Base-by-base conservation (phyloP, 2,888 invertebrate genomes). In the Nomada fabriciana region DNA sequence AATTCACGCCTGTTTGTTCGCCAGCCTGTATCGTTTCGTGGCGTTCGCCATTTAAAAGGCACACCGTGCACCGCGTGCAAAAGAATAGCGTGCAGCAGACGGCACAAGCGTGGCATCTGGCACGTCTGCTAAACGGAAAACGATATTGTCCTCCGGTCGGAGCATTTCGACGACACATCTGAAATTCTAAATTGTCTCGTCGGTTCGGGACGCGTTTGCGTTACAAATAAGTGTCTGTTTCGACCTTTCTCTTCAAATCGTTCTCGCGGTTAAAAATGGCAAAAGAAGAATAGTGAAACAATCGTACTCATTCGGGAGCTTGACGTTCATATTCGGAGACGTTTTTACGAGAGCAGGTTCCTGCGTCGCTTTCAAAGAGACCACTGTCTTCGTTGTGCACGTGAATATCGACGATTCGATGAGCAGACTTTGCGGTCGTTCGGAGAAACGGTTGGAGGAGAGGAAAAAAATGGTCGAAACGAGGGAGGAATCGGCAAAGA, bases 331-430 rank as follows among this genome's bases (percentile, higher is more conserved):
- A 47, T 47, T 15, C 53, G 25, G 47, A 29, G 11, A 20, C 18
- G 4, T 11, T 59, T 64, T 29, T 15, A 47, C 20, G 11, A 3
- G 25, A 60, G 25, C 29, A 47, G 25, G 85, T 88, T 86, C 86
- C 88, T 88, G 76, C 87, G 88, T 88, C 86, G 75, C 77, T 72
- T 43, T 10, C 61, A 71, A 5, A 52, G 36, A 52, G 7, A 36
- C 15, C 15, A 63, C 65, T 60, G 68, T 82, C 71, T 77, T 67
- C 47, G 55, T 52, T 59, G 73, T 70, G 76, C 69, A 70, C 71
- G 71, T 18, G 53, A 42, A 55, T 64, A 53, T 59, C 64, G 69
- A 70, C 64, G 59, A 29, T 11, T 72, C 63, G 60, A 57, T 53
- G 18, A 13, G 11, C 43, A 47, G 13, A 29, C 13, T 60, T 63